Percentiles rank a stretch among this genome's conserved stretches.
Conservation (phyloP, 2,888 invertebrate species). For the Brachyptera putata region DNA sequence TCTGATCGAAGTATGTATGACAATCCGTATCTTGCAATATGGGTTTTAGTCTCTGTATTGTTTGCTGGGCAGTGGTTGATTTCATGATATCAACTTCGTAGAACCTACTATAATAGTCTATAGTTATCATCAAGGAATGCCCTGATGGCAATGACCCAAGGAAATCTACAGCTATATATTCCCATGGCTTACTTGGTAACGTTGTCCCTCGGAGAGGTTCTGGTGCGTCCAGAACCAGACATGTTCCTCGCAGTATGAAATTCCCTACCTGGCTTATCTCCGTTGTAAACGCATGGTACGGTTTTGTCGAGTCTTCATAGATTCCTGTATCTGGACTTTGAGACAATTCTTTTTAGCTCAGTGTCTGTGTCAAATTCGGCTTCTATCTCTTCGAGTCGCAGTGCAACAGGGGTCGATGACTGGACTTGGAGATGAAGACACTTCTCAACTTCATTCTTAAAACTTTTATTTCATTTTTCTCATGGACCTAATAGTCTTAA, state of each 20-base stretch:
- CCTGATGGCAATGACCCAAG: slow-evolving; percentile 4
- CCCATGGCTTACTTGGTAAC: too few relatives aligned
- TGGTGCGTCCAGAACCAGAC: slow-evolving; percentile 19
- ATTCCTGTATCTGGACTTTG: neutral
- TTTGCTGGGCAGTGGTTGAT: too few relatives aligned
- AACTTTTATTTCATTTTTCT: too few relatives aligned
- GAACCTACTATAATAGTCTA: neutral
- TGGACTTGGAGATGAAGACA: neutral
- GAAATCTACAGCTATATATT: too few relatives aligned
- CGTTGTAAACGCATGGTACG: neutral
- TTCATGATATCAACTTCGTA: neutral
- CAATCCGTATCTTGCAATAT: too few relatives aligned
- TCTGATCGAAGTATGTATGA: too few relatives aligned
- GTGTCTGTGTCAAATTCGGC: neutral
- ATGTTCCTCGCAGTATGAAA: neutral
- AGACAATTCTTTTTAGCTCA: neutral
- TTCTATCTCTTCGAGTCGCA: neutral
- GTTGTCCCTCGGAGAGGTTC: too few relatives aligned
- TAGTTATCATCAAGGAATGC: slow-evolving; percentile 1
- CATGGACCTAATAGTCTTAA: too few relatives aligned
- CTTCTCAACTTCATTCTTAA: neutral
- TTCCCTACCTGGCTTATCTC: neutral
- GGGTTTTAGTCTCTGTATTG: too few relatives aligned
- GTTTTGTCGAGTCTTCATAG: neutral
- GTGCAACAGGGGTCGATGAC: neutral